Evolutionary conservation across 2,113 vertebrate species (phyloP), one percentile per base, ranked within the genome.

Genomic region (Pholis gunnellus): DNA sequence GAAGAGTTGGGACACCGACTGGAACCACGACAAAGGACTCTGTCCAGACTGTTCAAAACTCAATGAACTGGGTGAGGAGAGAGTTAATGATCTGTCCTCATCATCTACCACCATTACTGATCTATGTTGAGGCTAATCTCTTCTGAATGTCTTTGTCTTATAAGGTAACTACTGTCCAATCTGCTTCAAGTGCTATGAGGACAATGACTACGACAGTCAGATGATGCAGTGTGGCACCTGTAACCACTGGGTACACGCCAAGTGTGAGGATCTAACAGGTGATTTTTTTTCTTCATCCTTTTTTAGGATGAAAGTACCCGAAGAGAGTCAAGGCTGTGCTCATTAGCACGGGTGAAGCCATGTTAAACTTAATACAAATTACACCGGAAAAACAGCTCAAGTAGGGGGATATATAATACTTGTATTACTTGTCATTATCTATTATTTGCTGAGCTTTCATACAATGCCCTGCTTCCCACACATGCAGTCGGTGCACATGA

Each of bases 191-290:
- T 98, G 97, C 93, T 98, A 98, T 18, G 97, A 98, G 82, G 97
- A 98, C 90, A 98, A 96, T 15, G 97, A 97, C 91, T 97, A 97
- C 0, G 97, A 98, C 68, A 98, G 97, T 91, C 97, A 98, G 86
- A 98, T 98, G 97, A 97, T 98, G 95, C 97, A 97, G 83, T 98
- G 97, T 36, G 96, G 96, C 2, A 96, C 96, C 36, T 98, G 97
- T 78, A 96, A 97, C 89, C 97, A 97, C 89, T 98, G 97, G 97
- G 97, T 98, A 36, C 97, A 98, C 11, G 96, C 97, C 52, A 97
- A 97, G 91, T 98, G 97, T 50, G 97, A 97, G 87, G 97, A 96
- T 36, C 93, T 98, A 82, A 97, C 97, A 85, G 97, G 97, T 97
- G 67, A 91, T 15, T 72, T 57, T 65, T 48, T 9, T 48, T 61